Conservation (phyloP, 2,888 invertebrate species). For the Furcula furcula region DNA sequence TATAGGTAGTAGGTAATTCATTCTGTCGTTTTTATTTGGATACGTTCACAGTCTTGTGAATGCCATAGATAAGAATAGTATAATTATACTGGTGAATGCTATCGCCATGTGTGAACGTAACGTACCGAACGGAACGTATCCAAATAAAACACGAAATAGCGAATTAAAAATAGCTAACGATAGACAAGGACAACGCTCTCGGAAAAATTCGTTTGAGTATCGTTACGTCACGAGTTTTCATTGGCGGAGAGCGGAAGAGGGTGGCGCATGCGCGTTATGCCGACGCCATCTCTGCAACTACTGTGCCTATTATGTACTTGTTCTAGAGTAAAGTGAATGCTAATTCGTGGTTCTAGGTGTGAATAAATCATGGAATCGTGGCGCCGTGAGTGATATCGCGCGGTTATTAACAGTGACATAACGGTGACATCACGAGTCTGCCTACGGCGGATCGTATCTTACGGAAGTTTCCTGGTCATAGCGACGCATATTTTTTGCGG, state of each 20-base stretch:
- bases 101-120: too few species aligned
- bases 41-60: too few species aligned
- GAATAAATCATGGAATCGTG: constrained; percentile 63
- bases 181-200: constrained; percentile 36
- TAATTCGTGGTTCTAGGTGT: constrained; percentile 58
- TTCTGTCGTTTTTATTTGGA: too few species aligned
- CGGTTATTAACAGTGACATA: constrained; percentile 46
- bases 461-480: constrained; percentile 75
- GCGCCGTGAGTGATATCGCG: constrained; percentile 52
- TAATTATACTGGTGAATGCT: too few species aligned
- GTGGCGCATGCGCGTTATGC: constrained; percentile 82
- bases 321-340: constrained; percentile 56
- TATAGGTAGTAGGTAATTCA: too few species aligned
- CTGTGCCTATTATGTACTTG: constrained; percentile 70
- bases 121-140: too few species aligned
- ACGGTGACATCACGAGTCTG: constrained; percentile 45
- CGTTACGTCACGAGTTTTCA: constrained; percentile 56
- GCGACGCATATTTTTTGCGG: constrained; percentile 80
- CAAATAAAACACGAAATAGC: constrained; percentile 16
- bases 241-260: constrained; percentile 68
- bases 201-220: constrained; percentile 54
- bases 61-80: too few species aligned
- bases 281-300: constrained; percentile 81
- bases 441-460: constrained; percentile 61
- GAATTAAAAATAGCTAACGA: constrained; percentile 4